A percentile compares a stretch with the other conserved stretches of the same genome.
These are phyloP conservation scores for Chloromyia formosa DNA, from an alignment of 2,888 invertebrate species.

Conservation along the genomic window DNA sequence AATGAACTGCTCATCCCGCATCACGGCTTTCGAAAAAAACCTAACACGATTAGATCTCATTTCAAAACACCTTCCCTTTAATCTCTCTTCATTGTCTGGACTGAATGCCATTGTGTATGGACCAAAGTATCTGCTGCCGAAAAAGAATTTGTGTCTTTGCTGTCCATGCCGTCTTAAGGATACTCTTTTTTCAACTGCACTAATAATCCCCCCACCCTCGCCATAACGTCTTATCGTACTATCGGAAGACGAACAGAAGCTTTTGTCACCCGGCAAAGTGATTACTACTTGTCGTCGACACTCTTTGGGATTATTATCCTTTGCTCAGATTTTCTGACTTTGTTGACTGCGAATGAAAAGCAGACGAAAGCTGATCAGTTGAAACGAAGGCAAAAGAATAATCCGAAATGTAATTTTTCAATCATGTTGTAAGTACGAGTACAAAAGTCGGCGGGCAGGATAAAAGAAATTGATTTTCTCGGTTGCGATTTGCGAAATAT, in stretches of 20 bases:
- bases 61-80: slow-evolving; percentile 36
- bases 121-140: not conserved
- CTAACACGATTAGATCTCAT: slow-evolving; percentile 33
- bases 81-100: slow-evolving; percentile 19
- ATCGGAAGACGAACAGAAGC: not conserved
- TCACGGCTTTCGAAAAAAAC: not conserved
- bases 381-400: not conserved
- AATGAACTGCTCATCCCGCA: too few relatives aligned
- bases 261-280: slow-evolving; percentile 31
- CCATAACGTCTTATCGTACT: not conserved
- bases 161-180: not conserved
- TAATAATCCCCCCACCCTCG: slow-evolving; percentile 17
- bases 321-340: slow-evolving; percentile 10
- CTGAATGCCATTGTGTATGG: not conserved
- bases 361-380: slow-evolving; percentile 3
- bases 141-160: not conserved
- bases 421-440: slow-evolving; percentile 13
- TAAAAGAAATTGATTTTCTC: slow-evolving; percentile 11
- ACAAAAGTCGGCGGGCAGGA: not conserved
- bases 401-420: slow-evolving; percentile 40
- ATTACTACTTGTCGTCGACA: slow-evolving; percentile 38
- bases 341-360: not conserved
- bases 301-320: slow-evolving; percentile 34
- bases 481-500: too few relatives aligned
- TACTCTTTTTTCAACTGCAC: not conserved